A percentile compares a stretch with the other conserved stretches of the same genome.
Conservation (phyloP, 2,797 vertebrate species). For the Premnoplex brunnescens region DNA sequence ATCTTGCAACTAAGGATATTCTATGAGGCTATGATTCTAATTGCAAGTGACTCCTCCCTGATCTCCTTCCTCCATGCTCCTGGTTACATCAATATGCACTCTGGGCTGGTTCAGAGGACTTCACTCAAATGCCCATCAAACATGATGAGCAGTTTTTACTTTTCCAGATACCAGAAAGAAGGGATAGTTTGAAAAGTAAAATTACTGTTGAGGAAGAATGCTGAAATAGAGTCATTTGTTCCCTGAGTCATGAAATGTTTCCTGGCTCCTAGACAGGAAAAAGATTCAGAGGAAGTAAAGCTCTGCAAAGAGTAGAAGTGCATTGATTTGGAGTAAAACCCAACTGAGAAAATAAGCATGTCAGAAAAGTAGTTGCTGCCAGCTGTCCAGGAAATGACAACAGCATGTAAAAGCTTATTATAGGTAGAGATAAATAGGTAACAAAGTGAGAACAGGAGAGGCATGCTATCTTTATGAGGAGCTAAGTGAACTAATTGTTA, state of each 20-base stretch:
- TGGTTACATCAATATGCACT: neutral
- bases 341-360: slow-evolving; percentile 23
- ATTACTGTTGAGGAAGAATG: neutral
- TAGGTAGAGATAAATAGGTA: slow-evolving; percentile 6
- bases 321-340: neutral
- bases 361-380: slow-evolving; percentile 25
- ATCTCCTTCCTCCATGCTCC: neutral
- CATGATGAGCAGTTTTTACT: neutral
- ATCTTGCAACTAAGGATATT: neutral
- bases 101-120: neutral
- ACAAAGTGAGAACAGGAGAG: neutral
- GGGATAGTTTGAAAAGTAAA: neutral
- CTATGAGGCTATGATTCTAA: neutral
- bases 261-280: neutral
- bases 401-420: neutral
- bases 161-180: neutral
- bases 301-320: neutral
- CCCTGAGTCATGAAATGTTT: slow-evolving; percentile 23
- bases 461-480: neutral
- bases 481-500: neutral
- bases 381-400: slow-evolving; percentile 35
- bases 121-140: neutral
- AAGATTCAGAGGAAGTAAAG: slow-evolving; percentile 3
- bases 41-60: neutral
- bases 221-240: neutral